Evolutionary conservation across 2,888 invertebrate genomes (phyloP).

Genomic region (Zootermopsis nevadensis): DNA sequence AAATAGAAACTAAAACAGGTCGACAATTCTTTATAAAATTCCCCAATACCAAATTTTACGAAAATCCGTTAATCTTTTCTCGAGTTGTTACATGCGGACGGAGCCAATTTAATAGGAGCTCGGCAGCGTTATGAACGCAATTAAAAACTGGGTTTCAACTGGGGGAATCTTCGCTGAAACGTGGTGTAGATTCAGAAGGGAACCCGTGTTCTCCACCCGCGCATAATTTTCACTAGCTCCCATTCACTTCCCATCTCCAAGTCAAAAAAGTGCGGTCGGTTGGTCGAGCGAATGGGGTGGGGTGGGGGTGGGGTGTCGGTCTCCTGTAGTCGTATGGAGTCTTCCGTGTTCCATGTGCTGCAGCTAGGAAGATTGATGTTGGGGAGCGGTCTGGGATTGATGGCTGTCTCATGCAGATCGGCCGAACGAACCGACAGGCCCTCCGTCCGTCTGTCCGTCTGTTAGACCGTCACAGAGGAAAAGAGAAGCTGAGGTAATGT

Average conservation of each 20-base stretch:
- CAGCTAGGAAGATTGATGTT: slow-evolving; percentile 42
- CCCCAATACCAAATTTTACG: too few relatives aligned
- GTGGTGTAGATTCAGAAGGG: neutral
- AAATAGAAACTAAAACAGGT: too few relatives aligned
- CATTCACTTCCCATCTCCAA: slow-evolving; percentile 38
- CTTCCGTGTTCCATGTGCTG: slow-evolving; percentile 28
- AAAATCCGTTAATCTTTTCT: too few relatives aligned
- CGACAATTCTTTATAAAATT: too few relatives aligned
- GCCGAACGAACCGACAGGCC: too few relatives aligned
- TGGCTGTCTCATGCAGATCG: slow-evolving; percentile 51
- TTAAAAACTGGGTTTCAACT: neutral
- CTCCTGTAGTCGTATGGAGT: neutral
- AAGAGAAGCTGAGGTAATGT: neutral
- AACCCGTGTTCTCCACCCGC: neutral
- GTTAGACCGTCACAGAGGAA: neutral
- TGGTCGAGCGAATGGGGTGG: neutral
- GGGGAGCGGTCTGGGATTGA: slow-evolving; percentile 45
- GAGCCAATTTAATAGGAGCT: too few relatives aligned
- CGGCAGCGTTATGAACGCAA: too few relatives aligned
- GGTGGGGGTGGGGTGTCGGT: neutral
- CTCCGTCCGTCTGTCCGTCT: neutral
- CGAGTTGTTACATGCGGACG: too few relatives aligned
- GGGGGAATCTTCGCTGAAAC: neutral
- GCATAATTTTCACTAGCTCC: slow-evolving; percentile 35
- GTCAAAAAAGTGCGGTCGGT: slow-evolving; percentile 24